These are phyloP conservation scores for Tichodroma muraria DNA, from an alignment of 2,113 vertebrate genomes.

Conservation along the genomic window DNA sequence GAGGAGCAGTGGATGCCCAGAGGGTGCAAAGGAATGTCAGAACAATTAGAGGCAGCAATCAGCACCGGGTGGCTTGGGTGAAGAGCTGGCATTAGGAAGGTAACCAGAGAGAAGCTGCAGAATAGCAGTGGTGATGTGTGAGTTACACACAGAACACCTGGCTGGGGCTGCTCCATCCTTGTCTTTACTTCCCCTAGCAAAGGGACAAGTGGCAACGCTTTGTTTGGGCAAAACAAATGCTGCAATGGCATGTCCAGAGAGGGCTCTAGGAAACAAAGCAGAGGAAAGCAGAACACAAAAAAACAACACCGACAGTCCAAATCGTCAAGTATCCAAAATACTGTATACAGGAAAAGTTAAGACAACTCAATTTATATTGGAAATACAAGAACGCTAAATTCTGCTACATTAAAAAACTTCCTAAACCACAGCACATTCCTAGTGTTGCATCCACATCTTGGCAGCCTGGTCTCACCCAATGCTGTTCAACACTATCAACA, in stretches of 20 bases:
- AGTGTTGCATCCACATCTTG: constrained; percentile 3
- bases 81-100: neutral
- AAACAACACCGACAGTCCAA: constrained; percentile 26
- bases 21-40: constrained; percentile 10
- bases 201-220: neutral
- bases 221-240: neutral
- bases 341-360: constrained; percentile 55
- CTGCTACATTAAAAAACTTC: constrained; percentile 39
- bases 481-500: neutral
- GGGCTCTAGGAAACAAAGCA: neutral
- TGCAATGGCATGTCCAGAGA: constrained; percentile 53
- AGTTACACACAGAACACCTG: neutral
- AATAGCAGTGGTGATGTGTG: neutral
- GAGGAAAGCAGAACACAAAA: constrained; percentile 19
- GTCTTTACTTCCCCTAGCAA: neutral
- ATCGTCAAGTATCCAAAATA: constrained; percentile 55
- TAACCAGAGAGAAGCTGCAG: neutral
- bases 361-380: constrained; percentile 46
- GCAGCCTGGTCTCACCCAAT: neutral
- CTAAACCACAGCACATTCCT: constrained; percentile 37
- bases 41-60: neutral
- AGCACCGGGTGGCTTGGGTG: neutral
- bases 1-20: neutral
- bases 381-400: constrained; percentile 37
- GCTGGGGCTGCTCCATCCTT: neutral